Percentiles rank a stretch among this genome's conserved stretches.
phyloP scores from a whole-genome alignment of 2,888 invertebrate genomes.

The Cerastoderma edule region DNA sequence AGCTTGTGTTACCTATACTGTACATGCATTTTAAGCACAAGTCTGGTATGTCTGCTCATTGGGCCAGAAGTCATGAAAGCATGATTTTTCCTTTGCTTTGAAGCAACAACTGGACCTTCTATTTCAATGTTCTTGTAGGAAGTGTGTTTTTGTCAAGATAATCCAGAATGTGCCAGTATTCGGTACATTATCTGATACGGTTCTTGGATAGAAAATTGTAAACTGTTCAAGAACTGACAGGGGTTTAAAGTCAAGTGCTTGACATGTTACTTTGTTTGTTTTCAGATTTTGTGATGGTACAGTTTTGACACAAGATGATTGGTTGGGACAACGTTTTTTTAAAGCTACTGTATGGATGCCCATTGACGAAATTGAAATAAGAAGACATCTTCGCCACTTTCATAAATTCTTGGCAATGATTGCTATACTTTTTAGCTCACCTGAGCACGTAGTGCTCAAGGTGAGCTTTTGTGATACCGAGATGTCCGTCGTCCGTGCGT shows the following conservation, averaged over 20 bases:
- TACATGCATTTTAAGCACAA: background rate
- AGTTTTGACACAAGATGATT: background rate
- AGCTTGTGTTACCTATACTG: background rate
- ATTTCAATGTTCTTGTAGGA: background rate
- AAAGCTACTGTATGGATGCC: background rate
- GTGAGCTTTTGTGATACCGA: background rate
- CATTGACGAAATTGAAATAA: background rate
- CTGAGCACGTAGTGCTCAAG: constrained; percentile 7
- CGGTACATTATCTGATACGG: no score
- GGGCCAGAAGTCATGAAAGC: background rate
- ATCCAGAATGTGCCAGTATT: no score
- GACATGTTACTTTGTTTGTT: background rate
- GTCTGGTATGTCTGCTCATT: background rate
- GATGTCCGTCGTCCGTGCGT: background rate
- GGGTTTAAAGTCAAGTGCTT: background rate
- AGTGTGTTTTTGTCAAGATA: background rate
- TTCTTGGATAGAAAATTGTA: no score
- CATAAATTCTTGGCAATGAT: background rate
- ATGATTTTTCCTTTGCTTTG: background rate
- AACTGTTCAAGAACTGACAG: no score
- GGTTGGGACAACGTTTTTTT: background rate
- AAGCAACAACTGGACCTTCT: background rate
- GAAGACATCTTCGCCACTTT: background rate
- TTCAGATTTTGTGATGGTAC: background rate
- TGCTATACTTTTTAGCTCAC: constrained; percentile 1